phyloP scores from a whole-genome alignment of 2,888 invertebrate species.

The Plebejus melissa region DNA sequence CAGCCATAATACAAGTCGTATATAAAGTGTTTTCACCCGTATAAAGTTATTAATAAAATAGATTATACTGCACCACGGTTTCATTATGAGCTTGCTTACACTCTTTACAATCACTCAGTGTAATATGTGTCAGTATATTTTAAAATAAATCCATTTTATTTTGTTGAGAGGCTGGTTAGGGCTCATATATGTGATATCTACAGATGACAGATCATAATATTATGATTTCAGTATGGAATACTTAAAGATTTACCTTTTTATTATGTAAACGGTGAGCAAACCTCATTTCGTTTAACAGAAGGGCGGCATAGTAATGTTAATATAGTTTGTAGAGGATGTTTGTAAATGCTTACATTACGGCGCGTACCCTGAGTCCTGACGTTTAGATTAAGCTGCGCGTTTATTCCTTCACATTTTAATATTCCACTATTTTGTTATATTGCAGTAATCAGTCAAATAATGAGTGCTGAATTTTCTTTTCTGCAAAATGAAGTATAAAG shows the following conservation, averaged over 20 bases:
- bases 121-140: no score
- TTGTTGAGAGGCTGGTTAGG: neutral
- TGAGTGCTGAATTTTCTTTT: no score
- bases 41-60: constrained; percentile 4
- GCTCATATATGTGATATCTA: neutral
- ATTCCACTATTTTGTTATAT: neutral
- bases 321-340: constrained; percentile 7
- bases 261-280: neutral
- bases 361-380: neutral
- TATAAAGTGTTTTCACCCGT: neutral
- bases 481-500: no score
- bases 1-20: neutral
- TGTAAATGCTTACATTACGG: neutral
- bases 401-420: neutral
- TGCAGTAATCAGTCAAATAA: neutral
- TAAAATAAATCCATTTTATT: neutral
- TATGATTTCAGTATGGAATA: neutral
- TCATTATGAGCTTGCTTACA: neutral
- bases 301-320: neutral
- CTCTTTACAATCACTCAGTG: no score
- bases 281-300: neutral
- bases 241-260: neutral
- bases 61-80: neutral
- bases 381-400: neutral
- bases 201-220: neutral